Percentiles rank a stretch among this genome's conserved stretches.
Conservation (phyloP, 37 sponge, comb jelly and placozoan species). For the Tethya wilhelma region DNA sequence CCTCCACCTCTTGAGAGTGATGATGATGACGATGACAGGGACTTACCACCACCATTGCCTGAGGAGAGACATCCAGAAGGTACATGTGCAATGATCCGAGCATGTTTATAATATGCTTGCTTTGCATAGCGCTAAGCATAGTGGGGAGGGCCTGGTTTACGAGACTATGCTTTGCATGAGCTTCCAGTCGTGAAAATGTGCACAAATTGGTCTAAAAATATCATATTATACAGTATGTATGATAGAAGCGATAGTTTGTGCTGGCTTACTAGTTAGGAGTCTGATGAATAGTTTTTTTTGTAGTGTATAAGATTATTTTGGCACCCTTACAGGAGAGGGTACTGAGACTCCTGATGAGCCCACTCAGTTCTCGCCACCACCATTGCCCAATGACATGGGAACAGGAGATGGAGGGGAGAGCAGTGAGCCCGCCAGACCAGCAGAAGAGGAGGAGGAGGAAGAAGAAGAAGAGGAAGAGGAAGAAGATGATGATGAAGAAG, state of each 20-base stretch:
- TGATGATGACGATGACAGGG: not conserved
- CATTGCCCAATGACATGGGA: not conserved
- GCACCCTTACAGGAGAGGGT: constrained; percentile 6
- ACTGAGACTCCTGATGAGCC: constrained; percentile 5
- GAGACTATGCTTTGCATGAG: too few relatives aligned
- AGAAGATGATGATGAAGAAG: constrained; percentile 19
- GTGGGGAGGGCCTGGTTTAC: too few relatives aligned
- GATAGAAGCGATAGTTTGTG: not conserved
- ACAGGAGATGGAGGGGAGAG: not conserved
- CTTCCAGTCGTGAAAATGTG: too few relatives aligned
- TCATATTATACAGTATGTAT: not conserved
- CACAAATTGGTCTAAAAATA: too few relatives aligned
- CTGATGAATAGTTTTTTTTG: too few relatives aligned
- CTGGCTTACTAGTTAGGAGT: too few relatives aligned
- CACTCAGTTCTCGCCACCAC: constrained; percentile 13
- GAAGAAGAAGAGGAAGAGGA: constrained; percentile 45
- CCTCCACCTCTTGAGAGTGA: not conserved
- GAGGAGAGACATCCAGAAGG: constrained; percentile 38
- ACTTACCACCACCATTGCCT: not conserved
- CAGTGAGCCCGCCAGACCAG: not conserved
- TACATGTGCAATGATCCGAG: not conserved
- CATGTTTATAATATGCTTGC: too few relatives aligned
- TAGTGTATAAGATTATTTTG: too few relatives aligned
- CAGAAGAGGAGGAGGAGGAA: not conserved
- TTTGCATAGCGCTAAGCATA: too few relatives aligned